phyloP scores from a whole-genome alignment of 92 coral and sea anemone species.

The Desmophyllum pertusum region DNA sequence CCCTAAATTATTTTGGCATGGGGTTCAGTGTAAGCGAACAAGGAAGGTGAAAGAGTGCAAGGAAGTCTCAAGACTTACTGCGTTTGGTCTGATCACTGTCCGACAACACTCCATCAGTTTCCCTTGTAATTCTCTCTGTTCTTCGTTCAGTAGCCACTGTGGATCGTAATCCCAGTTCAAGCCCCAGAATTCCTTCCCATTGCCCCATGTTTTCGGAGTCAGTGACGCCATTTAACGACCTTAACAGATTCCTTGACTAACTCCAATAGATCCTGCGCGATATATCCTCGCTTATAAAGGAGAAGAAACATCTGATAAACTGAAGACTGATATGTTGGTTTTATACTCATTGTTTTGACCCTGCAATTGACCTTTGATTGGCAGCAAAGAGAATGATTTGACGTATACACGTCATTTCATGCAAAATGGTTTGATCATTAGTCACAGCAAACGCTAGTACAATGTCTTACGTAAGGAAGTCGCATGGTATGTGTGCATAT shows the following conservation, averaged over 20 bases:
- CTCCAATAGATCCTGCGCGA: not conserved
- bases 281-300: not conserved
- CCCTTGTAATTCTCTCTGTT: conserved; percentile 44
- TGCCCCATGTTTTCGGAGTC: conserved; percentile 39
- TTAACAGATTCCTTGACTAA: not conserved
- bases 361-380: not conserved
- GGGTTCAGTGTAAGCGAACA: not conserved
- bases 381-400: not conserved
- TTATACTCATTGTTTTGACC: not conserved
- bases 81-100: conserved; percentile 46
- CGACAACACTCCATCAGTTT: conserved; percentile 43
- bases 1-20: not conserved
- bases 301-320: not conserved
- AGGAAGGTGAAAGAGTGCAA: not conserved
- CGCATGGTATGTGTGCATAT: not conserved
- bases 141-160: conserved; percentile 48
- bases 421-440: not conserved
- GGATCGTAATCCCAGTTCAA: conserved; percentile 48
- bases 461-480: too few species aligned
- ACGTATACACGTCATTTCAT: not conserved
- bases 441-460: too few species aligned
- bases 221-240: conserved; percentile 8
- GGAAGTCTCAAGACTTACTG: conserved; percentile 28
- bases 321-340: not conserved
- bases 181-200: conserved; percentile 44